A percentile compares a stretch with the other conserved stretches of the same genome.
Evolutionary conservation across 2,113 vertebrate genomes (phyloP).

Genomic region (Rhynchomys soricoides): DNA sequence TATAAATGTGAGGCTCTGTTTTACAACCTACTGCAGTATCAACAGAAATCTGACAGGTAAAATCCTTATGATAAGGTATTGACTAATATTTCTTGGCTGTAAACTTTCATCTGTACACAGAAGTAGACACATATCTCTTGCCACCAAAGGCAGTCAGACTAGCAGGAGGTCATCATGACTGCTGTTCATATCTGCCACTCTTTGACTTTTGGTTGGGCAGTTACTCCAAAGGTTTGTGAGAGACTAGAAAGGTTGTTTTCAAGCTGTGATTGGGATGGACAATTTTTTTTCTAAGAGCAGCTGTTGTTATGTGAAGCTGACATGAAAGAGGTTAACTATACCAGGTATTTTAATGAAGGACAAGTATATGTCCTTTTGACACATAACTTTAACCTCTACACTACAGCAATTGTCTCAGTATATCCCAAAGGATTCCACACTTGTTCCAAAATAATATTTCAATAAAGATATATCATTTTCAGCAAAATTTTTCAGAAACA

Average conservation of each 20-base stretch:
- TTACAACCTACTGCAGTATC: not conserved
- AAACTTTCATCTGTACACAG: not conserved
- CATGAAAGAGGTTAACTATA: not conserved
- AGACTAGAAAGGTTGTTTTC: not conserved
- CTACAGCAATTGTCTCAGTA: not conserved
- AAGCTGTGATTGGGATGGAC: not conserved
- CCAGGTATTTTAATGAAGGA: not conserved
- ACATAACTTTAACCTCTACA: not conserved
- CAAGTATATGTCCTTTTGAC: not conserved
- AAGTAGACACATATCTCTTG: not conserved
- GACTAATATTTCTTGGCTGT: not conserved
- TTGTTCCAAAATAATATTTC: not conserved
- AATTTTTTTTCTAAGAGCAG: not conserved
- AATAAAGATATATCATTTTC: not conserved
- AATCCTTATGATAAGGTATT: slow-evolving; percentile 21
- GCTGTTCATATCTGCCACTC: not conserved
- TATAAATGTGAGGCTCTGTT: not conserved
- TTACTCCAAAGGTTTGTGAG: not conserved
- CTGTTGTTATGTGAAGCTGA: not conserved
- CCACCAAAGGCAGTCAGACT: not conserved
- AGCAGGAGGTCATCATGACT: not conserved
- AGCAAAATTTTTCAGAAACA: not conserved
- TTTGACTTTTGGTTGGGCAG: not conserved
- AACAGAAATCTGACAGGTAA: not conserved
- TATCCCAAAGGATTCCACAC: not conserved